Conservation (phyloP, 2,797 vertebrate species). For the Thaleichthys pacificus region DNA sequence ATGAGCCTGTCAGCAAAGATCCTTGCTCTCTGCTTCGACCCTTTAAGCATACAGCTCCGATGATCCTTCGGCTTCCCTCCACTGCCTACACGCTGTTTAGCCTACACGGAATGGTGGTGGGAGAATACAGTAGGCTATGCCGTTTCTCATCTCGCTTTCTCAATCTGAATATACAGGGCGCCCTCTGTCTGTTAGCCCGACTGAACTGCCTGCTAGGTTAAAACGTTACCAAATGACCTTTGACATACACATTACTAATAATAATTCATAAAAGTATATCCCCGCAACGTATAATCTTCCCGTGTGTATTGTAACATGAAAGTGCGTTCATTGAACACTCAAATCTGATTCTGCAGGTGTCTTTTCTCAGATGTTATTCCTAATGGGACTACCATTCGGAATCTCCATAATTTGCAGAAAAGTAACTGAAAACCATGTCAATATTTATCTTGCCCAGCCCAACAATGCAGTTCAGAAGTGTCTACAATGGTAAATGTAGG, state of each 20-base stretch:
- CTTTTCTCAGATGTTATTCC: no score
- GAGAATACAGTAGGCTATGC: conserved; percentile 27
- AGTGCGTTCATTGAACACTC: no score
- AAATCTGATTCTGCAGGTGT: no score
- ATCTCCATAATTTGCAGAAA: no score
- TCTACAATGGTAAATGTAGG: no score
- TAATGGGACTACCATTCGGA: no score
- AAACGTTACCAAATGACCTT: not conserved
- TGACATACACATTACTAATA: not conserved
- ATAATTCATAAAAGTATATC: not conserved
- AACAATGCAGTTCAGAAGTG: no score
- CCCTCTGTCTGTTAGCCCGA: conserved; percentile 24
- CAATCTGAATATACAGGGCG: conserved; percentile 8
- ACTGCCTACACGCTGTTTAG: conserved; percentile 3
- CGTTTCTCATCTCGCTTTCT: not conserved
- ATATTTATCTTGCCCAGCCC: no score
- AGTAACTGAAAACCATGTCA: no score
- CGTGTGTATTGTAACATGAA: no score
- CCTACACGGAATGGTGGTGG: conserved; percentile 39
- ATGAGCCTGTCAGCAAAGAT: not conserved
- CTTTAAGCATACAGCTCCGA: not conserved
- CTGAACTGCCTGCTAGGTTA: not conserved
- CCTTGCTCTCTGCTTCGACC: not conserved
- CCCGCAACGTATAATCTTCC: no score
- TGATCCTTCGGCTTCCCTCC: conserved; percentile 10